Evolutionary conservation across 1,140 invertebrate genomes (phyloP).

Genomic region (Babylonia areolata): DNA sequence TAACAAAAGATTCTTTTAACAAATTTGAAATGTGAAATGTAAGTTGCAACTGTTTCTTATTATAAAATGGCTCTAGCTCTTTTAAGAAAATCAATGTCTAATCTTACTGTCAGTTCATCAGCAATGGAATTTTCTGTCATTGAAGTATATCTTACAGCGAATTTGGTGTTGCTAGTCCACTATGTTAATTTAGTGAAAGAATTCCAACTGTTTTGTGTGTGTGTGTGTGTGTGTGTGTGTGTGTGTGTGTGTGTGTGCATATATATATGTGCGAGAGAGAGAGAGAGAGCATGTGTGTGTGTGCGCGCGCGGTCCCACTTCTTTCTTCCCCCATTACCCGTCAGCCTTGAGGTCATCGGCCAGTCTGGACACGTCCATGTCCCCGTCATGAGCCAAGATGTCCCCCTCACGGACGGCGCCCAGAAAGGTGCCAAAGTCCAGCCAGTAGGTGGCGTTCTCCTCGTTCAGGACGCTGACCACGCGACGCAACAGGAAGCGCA

Average conservation of each 20-base stretch:
- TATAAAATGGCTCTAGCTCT: too few species aligned
- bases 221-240: neutral
- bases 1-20: too few species aligned
- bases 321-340: neutral
- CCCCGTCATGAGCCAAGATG: conserved; percentile 20
- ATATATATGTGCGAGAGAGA: neutral
- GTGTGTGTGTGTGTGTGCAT: conserved; percentile 9
- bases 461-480: neutral
- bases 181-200: too few species aligned
- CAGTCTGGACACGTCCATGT: conserved; percentile 3
- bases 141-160: too few species aligned
- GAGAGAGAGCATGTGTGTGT: conserved; percentile 4
- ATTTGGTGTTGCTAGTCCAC: too few species aligned
- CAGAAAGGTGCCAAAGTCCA: conserved; percentile 13
- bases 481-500: neutral
- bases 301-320: neutral
- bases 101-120: too few species aligned
- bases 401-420: neutral
- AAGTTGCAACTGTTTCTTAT: too few species aligned
- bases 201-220: neutral
- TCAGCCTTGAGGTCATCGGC: neutral
- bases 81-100: too few species aligned
- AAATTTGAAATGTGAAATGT: too few species aligned
- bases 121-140: too few species aligned
- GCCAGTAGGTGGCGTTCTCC: conserved; percentile 25